Evolutionary conservation across 2,797 vertebrate species (phyloP), one percentile per base, ranked within the genome.

Genomic region (Epinephelus coioides): DNA sequence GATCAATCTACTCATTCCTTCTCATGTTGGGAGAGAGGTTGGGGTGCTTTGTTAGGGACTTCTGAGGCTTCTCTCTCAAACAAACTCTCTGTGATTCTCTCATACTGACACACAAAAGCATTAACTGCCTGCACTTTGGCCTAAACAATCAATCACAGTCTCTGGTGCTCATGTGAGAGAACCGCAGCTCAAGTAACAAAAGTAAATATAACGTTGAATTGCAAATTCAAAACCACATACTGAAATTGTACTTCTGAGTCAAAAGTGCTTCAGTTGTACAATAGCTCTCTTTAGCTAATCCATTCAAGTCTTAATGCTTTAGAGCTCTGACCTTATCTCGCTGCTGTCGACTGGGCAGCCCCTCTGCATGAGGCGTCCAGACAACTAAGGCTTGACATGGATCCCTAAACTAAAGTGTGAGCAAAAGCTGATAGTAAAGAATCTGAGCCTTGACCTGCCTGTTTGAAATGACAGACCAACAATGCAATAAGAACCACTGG

Each of bases 391-490:
- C 91, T 92, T 92, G 92, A 94, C 89, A 94, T 94, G 95, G 95
- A 96, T 96, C 95, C 95, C 87, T 96, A 94, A 95, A 96, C 93
- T 96, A 95, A 95, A 95, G 95, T 95, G 95, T 96, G 95, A 94
- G 93, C 95, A 93, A 87, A 81, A 89, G 90, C 88, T 87, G 71
- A 89, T 78, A 80, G 78, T 79, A 76, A 83, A 91, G 78, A 88
- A 85, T 89, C 76, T 85, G 77, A 89, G 89, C 88, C 75, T 84
- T 78, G 89, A 90, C 89, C 83, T 86, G 72, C 81, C 84, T 86
- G 82, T 91, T 87, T 84, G 82, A 89, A 79, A 78, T 77, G 79
- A 90, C 73, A 86, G 76, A 76, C 68, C 81, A 92, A 86, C 82
- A 82, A 72, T 74, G 54, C 75, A 86, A 76, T 81, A 81, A 84